Evolutionary conservation across 35 echinoderm and acorn worm genomes (phyloP).

Genomic region (Amphiura filiformis): DNA sequence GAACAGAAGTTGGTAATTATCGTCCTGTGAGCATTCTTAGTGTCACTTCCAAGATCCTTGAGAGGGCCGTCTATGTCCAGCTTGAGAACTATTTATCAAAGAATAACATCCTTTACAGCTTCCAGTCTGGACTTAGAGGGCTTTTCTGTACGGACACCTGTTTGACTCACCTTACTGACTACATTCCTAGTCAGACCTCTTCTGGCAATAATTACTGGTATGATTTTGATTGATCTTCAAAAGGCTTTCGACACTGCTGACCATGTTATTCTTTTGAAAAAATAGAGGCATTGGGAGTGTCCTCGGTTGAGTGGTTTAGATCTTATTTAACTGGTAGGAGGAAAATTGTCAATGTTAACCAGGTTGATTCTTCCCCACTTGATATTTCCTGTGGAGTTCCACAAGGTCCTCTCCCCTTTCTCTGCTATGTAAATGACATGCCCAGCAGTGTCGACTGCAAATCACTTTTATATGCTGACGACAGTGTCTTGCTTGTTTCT

Average conservation of each 20-base stretch:
- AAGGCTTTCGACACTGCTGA: slow-evolving; percentile 37
- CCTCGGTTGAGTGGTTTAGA: slow-evolving; percentile 34
- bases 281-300: too few relatives aligned
- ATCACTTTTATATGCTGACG: slow-evolving; percentile 19
- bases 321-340: slow-evolving; percentile 5
- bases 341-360: slow-evolving; percentile 6
- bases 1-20: slow-evolving; percentile 20
- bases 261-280: slow-evolving; percentile 23
- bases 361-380: slow-evolving; percentile 17
- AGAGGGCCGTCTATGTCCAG: slow-evolving; percentile 23
- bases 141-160: slow-evolving; percentile 21
- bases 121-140: slow-evolving; percentile 19
- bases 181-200: neutral
- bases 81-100: slow-evolving; percentile 7
- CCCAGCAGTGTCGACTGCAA: slow-evolving; percentile 27
- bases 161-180: slow-evolving; percentile 22
- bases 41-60: slow-evolving; percentile 19
- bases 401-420: slow-evolving; percentile 24
- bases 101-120: slow-evolving; percentile 17
- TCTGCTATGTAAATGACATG: slow-evolving; percentile 32
- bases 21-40: slow-evolving; percentile 4
- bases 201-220: slow-evolving; percentile 34
- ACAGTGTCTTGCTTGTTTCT: slow-evolving; percentile 3
- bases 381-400: slow-evolving; percentile 19
- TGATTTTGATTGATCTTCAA: slow-evolving; percentile 19